Base-by-base conservation (phyloP, 2,797 vertebrate species). In the Mus minutoides region DNA sequence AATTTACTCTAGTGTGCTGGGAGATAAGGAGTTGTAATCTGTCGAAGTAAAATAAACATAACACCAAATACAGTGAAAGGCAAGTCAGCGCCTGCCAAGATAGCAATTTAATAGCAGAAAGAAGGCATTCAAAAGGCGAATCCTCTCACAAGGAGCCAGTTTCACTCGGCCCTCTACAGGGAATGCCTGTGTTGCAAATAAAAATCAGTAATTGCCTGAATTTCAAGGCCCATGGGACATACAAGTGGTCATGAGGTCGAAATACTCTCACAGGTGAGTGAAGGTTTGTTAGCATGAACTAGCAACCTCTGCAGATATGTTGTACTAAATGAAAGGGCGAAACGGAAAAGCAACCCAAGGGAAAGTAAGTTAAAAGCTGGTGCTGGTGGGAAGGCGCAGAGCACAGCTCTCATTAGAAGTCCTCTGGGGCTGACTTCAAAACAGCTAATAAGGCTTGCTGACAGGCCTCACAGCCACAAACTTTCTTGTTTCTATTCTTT, bases 171-270 rank as follows among this genome's bases (percentile, higher is more conserved):
- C 40, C 21, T 91, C 79, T 88, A 26, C 49, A 76, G 80, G 49
- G 37, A 67, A 85, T 54, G 79, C 43, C 67, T 78, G 40, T 6
- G 21, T 91, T 88, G 78, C 76, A 90, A 89, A 96, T 88, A 79
- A 0, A 0, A 94, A 76, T 11, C 54, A 90, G 73, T 92, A 93
- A 95, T 96, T 96, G 90, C 22, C 54, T 49, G 56, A 71, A 90
- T 90, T 96, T 75, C 88, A 75, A 88, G 89, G 88, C 84, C 89
- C 37, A 80, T 83, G 95, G 62, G 80, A 93, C 88, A 94, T 90
- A 0, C 3, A 49, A 80, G 49, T 73, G 54, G 54, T 90, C 49
- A 88, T 80, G 52, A 93, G 94, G 92, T 96, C 40, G 3, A 93
- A 92, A 87, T 67, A 79, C 2, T 29, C 85, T 84, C 22, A 19